phyloP scores from a whole-genome alignment of 2,113 vertebrate genomes.

The Ia io region DNA sequence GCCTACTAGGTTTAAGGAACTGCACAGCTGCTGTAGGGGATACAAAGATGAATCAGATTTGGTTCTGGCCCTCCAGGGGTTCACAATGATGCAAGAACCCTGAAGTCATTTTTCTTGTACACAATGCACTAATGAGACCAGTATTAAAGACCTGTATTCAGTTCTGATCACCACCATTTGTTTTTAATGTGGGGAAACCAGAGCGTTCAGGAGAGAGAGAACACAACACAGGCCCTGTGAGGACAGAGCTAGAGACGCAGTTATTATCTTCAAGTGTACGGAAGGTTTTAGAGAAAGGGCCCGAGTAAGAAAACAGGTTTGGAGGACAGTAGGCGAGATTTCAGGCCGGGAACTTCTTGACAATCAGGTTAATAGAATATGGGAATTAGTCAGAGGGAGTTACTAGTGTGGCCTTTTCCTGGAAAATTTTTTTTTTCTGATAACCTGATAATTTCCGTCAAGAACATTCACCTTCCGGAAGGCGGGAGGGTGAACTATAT shows the following conservation, averaged over 20 bases:
- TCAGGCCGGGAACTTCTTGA: background rate
- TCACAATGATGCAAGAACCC: background rate
- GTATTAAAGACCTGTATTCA: background rate
- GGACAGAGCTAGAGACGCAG: background rate
- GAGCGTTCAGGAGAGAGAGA: background rate
- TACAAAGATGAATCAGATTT: background rate
- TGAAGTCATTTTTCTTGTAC: background rate
- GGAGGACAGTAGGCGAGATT: background rate
- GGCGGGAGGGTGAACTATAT: background rate
- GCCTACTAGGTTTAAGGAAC: background rate
- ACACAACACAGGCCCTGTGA: background rate
- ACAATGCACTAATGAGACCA: background rate
- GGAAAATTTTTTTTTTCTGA: background rate
- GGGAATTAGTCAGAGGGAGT: background rate
- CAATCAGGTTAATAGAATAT: background rate
- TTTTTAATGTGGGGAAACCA: constrained; percentile 25
- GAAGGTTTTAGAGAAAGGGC: background rate
- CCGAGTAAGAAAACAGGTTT: background rate
- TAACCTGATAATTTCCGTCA: background rate
- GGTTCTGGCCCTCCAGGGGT: background rate
- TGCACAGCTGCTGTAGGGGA: background rate
- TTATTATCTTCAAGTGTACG: background rate
- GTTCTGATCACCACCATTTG: background rate
- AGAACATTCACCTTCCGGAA: background rate
- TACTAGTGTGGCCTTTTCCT: background rate